These are phyloP conservation scores for Steatornis caripensis DNA, from an alignment of 2,113 vertebrate genomes.

Conservation along the genomic window DNA sequence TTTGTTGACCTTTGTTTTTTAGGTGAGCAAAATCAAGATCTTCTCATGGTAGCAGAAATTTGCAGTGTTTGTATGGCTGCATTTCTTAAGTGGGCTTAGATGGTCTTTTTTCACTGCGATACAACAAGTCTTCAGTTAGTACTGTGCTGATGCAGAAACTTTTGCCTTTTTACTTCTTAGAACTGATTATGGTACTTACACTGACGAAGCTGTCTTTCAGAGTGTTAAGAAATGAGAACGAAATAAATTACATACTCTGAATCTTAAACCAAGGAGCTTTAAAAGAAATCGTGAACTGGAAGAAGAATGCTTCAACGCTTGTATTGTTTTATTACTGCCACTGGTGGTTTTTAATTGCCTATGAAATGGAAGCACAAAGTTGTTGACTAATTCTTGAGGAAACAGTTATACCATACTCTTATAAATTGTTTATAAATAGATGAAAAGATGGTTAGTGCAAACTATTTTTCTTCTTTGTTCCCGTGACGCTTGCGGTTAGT, in stretches of 20 bases:
- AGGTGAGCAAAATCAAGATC: not conserved
- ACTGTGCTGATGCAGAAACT: not conserved
- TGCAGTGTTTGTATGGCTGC: not conserved
- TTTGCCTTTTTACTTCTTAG: not conserved
- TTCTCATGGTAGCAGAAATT: not conserved
- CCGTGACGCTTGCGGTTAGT: not conserved
- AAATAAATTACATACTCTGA: not conserved
- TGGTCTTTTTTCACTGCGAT: not conserved
- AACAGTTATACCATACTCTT: not conserved
- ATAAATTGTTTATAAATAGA: not conserved
- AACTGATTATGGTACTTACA: not conserved
- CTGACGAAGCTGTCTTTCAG: not conserved
- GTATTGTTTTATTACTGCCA: not conserved
- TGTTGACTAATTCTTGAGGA: not conserved
- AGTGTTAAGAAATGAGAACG: not conserved
- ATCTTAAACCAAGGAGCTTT: not conserved
- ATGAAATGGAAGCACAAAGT: not conserved
- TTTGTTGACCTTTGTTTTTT: not conserved
- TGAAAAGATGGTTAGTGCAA: not conserved
- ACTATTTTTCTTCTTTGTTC: not conserved
- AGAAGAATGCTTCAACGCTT: not conserved
- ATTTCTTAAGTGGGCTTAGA: not conserved
- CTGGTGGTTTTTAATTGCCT: not conserved
- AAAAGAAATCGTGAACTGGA: not conserved
- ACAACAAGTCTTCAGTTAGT: not conserved